A percentile compares a stretch with the other conserved stretches of the same genome.
phyloP scores from a whole-genome alignment of 2,113 vertebrate species.

The western clawed frog (Xenopus tropicalis) region DNA sequence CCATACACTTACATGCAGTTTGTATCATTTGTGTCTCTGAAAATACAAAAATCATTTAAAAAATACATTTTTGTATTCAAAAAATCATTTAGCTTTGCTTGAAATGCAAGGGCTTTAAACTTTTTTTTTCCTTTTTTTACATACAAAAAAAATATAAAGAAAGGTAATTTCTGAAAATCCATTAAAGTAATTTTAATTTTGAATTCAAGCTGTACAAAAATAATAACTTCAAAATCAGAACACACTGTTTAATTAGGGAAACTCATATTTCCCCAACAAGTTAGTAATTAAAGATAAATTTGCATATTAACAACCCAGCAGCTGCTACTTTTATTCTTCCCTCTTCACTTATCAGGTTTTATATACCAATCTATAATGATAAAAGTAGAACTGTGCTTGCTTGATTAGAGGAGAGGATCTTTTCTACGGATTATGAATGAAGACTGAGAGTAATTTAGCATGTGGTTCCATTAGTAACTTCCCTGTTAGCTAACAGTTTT shows the following conservation, averaged over 20 bases:
- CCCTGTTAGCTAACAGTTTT: not conserved
- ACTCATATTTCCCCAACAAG: slow-evolving; percentile 33
- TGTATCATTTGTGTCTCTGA: too few species aligned
- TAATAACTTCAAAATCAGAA: slow-evolving; percentile 4
- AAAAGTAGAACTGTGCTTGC: slow-evolving; percentile 24
- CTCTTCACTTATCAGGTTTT: slow-evolving; percentile 37
- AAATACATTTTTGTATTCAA: too few species aligned
- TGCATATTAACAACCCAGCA: slow-evolving; percentile 41
- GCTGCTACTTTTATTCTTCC: slow-evolving; percentile 40
- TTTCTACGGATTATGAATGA: slow-evolving; percentile 19
- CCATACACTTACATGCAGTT: too few species aligned
- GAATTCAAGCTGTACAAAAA: not conserved
- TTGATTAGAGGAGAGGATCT: slow-evolving; percentile 35
- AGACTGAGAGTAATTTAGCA: not conserved
- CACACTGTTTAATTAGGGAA: slow-evolving; percentile 29
- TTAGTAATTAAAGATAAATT: slow-evolving; percentile 37
- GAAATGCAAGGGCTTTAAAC: too few species aligned
- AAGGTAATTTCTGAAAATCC: not conserved
- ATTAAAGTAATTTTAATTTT: not conserved
- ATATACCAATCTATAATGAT: slow-evolving; percentile 39
- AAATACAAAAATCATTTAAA: too few species aligned
- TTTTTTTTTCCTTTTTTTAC: too few species aligned
- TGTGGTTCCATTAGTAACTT: not conserved
- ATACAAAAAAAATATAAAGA: too few species aligned
- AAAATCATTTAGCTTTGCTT: too few species aligned